Base-by-base conservation (phyloP, 2,797 vertebrate species). In the Chelonia mydas region DNA sequence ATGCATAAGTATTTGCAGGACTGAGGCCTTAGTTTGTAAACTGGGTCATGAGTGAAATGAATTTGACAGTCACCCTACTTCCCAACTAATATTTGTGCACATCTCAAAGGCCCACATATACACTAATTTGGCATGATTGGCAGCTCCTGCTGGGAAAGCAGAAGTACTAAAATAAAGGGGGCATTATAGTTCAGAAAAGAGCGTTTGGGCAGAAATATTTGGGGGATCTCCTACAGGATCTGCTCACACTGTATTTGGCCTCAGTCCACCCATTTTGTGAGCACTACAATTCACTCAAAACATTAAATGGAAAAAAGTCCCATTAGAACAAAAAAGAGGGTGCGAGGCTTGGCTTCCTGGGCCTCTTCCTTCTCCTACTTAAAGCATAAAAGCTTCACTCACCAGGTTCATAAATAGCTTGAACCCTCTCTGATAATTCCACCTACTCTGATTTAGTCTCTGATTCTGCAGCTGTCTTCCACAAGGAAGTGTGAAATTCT, bases 361-460 rank as follows among this genome's bases (percentile, higher is more conserved):
- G 9, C 65, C 80, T 49, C n/a, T 57, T 79, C 90, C 87, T 90
- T 37, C 28, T 86, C 33, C 47, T 31, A 7, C 7, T 55, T 65
- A 74, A 84, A 92, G 77, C 3, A 84, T 27, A 74, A 83, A 76
- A 76, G 0, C 51, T 16, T 87, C 1, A 68, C 81, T 91, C 87
- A 28, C 47, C 5, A 55, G 1, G 3, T 88, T 92, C 59, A 72
- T 83, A 45, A 19, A 88, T 81, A 87, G 90, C 45, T 23, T 12
- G 23, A 83, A 50, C 21, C 41, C 88, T 77, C 50, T n/a, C 84
- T 90, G 33, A 53, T 47, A 79, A 21, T 88, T 88, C 11, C 23
- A 76, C 9, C 72, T 65, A 33, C 27, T 84, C 59, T 55, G 37
- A 76, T 90, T 68, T 28, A 61, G 28, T 76, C 25, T 81, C 79